phyloP scores from a whole-genome alignment of 2,113 vertebrate genomes.

The Oncorhynchus tshawytscha region DNA sequence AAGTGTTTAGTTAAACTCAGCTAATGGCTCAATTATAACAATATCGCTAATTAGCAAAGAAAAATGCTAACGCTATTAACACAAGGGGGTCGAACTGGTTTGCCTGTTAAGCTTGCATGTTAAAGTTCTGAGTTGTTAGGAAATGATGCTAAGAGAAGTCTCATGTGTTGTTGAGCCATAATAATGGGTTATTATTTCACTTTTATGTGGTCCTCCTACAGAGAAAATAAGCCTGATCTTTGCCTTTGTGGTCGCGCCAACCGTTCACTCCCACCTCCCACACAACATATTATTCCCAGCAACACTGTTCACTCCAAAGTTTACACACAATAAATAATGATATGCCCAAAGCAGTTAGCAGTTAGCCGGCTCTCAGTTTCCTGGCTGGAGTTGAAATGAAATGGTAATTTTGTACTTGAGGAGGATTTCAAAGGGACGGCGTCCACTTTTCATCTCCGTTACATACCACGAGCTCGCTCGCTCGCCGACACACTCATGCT shows the following conservation, averaged over 20 bases:
- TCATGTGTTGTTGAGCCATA: constrained; percentile 75
- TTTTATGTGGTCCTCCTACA: constrained; percentile 79
- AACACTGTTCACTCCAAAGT: constrained; percentile 80
- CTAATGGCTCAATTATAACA: constrained; percentile 60
- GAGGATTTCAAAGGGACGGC: constrained; percentile 80
- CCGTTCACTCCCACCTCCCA: constrained; percentile 79
- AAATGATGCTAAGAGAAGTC: constrained; percentile 69
- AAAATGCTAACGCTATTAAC: constrained; percentile 36
- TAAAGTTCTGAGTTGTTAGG: constrained; percentile 59
- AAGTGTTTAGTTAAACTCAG: constrained; percentile 43
- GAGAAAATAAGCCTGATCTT: constrained; percentile 78
- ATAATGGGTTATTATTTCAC: constrained; percentile 71
- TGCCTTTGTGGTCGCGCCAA: constrained; percentile 78
- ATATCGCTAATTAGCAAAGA: constrained; percentile 68
- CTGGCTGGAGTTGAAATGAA: constrained; percentile 81
- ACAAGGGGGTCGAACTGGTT: constrained; percentile 59
- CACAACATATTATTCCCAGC: constrained; percentile 78
- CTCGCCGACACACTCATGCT: constrained; percentile 70
- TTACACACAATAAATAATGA: constrained; percentile 81
- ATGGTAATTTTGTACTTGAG: constrained; percentile 82
- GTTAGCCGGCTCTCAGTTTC: constrained; percentile 70
- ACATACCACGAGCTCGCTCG: constrained; percentile 65
- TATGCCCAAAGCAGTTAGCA: constrained; percentile 77
- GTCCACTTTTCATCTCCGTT: constrained; percentile 74
- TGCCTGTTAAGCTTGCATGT: constrained; percentile 36